Base-by-base conservation (phyloP, 92 coral and sea anemone genomes). In the Phenganax marumi region DNA sequence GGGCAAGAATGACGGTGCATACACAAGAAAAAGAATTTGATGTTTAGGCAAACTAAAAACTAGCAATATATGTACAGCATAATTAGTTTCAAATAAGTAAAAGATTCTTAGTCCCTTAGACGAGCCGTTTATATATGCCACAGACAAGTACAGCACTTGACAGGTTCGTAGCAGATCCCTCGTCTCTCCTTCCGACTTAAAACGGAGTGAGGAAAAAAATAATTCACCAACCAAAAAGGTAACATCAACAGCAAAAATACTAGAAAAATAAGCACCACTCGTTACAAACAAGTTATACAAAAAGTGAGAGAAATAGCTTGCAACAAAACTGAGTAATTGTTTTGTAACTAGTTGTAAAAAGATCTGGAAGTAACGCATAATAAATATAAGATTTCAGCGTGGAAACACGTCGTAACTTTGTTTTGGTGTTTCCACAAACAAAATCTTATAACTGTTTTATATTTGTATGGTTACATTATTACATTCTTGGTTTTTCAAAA, bases 131-230 rank as follows among this genome's bases (percentile, higher is more conserved):
- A 94, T 71, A 94, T 90, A 81, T 94, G 98, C 98, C 98, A 94
- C 68, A 94, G 81, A 71, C 98, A 94, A 1, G 98, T 94, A 68
- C 98, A 94, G 70, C 98, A 94, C 84, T 94, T 94, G 47, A 94
- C 98, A 6, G 97, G 98, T 53, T 94, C 98, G 70, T 94, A 94
- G 58, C 98, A 94, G 13, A 92, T 85, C 24, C 98, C 98, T 52
- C 98, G 84, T 22, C 98, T 73, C 52, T 94, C 98, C 43, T 92
- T 87, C 57, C 98, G 85, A 88, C 91, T 92, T 63, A 94, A 89
- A 21, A 94, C 98, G 51, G 98, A 94, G 73, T 94, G 97, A 17
- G 98, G 98, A 91, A 97, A 94, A 58, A 94, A 85, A 60, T 94
- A 94, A 82, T 94, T 94, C 25, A 92, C 85, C 84, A 94, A 70